Conservation (phyloP, 2,797 vertebrate species). For the Amblyopsis hoosieri region DNA sequence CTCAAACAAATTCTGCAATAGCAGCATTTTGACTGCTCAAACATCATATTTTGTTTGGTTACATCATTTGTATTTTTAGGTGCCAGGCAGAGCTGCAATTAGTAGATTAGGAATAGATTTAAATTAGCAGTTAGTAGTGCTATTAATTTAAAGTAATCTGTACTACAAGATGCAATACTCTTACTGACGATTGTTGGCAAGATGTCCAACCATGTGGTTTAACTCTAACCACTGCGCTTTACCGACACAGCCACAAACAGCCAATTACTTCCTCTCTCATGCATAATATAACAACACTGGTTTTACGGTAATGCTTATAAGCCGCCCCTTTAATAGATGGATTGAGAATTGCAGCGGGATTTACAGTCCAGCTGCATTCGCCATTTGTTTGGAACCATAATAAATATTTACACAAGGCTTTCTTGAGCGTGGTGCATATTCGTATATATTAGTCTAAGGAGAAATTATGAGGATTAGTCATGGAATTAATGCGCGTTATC, state of each 20-base stretch:
- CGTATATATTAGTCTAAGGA: background rate
- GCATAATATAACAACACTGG: slow-evolving; percentile 68
- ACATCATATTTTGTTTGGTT: too few relatives aligned
- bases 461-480: slow-evolving; percentile 18
- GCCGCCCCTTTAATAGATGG: slow-evolving; percentile 36
- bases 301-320: slow-evolving; percentile 46
- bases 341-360: slow-evolving; percentile 42
- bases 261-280: slow-evolving; percentile 57
- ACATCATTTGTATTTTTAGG: too few relatives aligned
- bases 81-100: background rate
- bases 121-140: too few relatives aligned
- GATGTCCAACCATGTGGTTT: slow-evolving; percentile 44
- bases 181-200: slow-evolving; percentile 41
- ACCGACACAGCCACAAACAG: slow-evolving; percentile 51
- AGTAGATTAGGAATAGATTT: slow-evolving; percentile 20
- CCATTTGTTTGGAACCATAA: slow-evolving; percentile 48
- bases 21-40: too few relatives aligned
- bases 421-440: slow-evolving; percentile 25
- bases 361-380: slow-evolving; percentile 37
- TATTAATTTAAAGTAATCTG: too few relatives aligned
- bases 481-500: background rate
- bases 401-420: slow-evolving; percentile 66
- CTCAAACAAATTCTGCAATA: too few relatives aligned
- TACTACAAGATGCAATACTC: background rate
- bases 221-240: slow-evolving; percentile 43